Base-by-base conservation (phyloP, 2,888 invertebrate genomes). In the Tiphia femorata region DNA sequence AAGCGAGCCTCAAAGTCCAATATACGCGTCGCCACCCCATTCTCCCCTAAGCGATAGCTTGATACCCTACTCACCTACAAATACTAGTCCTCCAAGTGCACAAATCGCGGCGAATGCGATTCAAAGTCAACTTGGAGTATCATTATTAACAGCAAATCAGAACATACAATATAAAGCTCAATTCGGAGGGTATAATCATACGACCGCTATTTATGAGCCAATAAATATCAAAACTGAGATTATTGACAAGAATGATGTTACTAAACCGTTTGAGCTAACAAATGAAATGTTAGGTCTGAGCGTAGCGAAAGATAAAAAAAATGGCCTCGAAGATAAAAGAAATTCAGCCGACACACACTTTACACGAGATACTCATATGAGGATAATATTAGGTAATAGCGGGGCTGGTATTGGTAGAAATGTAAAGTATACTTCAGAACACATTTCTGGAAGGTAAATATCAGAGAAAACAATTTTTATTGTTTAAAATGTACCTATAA, bases 321-420 rank as follows among this genome's bases (percentile, higher is more conserved):
- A 80, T 40, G 68, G 72, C 1, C 64, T 70, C 25, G 81, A 82
- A 35, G 82, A 83, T 8, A 81, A 80, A 58, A 73, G 78, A 49
- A 80, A 76, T 54, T 88, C 78, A 0, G 87, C 92, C 0, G 94
- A 94, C 82, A 92, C 91, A 27, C 94, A 94, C 80, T 94, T 94
- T 85, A 92, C 92, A 49, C 86, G 95, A n/a, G 95, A 95, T 80
- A 94, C 95, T 0, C 95, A 95, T 76, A 95, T 95, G 95, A 87
- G 94, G 63, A 95, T 95, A 66, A 95, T 95, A 70, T 84, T 95
- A 63, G 93, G 93, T 0, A 88, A 85, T 52, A 84, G 80, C 49
- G 82, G 81, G 3, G 81, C 81, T 3, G 84, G 83, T 16, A 81
- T 83, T 29, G 83, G 84, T 30, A 76, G 82, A 46, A 82, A 77